Base-by-base conservation (phyloP, 92 coral and sea anemone species). In the Porites rus region DNA sequence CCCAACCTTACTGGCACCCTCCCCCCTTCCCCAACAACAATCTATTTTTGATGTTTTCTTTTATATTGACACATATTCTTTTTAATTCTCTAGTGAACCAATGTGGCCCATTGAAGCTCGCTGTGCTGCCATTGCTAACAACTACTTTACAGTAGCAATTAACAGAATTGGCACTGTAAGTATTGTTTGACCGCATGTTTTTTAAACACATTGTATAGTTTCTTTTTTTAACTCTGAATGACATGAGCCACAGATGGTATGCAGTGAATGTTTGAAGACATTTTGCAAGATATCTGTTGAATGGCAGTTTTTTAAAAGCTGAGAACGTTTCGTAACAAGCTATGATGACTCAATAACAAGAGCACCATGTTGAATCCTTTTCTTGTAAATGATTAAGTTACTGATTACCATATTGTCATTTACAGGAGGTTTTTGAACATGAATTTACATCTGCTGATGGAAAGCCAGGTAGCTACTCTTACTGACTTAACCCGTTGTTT, bases 71-170 rank as follows among this genome's bases (percentile, higher is more conserved):
- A 56, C 4, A 14, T 14, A 56, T 60, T 38, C 17, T 8, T 76
- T 38, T 62, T 63, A 63, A 1, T n/a, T n/a, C 46, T 28, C 8
- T 50, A 97, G 99, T 95, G 99, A 97, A 89, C 99, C 99, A 8
- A 92, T 97, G 97, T 97, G 99, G 99, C 96, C 99, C 6, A 88
- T 97, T 25, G 99, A 97, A 70, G 99, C 99, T 61, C 92, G 99
- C 10, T 96, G 96, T 92, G 99, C 99, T n/a, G 94, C 99, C 11
- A 95, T 97, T 24, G 98, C 99, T 51, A 97, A 95, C 76, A 86
- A 90, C 17, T 97, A 95, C 84, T 97, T 83, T 81, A 92, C 96
- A 65, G 98, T 95, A 18, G 98, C 96, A 59, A 97, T 97, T 65
- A 97, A 97, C 93, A 93, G 99, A 87, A 93, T 97, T 75, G 99